Conservation (phyloP, 64 coral and sea anemone genomes). For the Anthopleura sola region DNA sequence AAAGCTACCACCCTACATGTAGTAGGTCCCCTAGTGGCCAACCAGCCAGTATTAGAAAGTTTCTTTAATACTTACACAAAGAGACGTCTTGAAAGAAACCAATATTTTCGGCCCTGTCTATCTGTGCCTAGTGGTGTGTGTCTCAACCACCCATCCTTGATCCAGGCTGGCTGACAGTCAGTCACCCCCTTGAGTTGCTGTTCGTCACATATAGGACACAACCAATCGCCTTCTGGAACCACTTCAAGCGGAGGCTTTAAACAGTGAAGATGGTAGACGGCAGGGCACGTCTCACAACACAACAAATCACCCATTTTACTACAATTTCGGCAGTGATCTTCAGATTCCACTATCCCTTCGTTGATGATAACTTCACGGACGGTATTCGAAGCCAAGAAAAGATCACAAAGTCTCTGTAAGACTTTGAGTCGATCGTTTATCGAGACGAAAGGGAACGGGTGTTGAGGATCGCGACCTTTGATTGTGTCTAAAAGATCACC, state of each 20-base stretch:
- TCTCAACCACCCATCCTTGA: conserved; percentile 81
- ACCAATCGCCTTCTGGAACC: conserved; percentile 98
- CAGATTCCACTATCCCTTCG: conserved; percentile 92
- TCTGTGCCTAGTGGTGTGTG: conserved; percentile 88
- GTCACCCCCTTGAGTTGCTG: conserved; percentile 93
- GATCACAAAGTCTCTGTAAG: conserved; percentile 80
- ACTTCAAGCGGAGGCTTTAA: conserved; percentile 95
- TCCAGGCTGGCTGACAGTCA: conserved; percentile 77
- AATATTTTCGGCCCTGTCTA: conserved; percentile 94
- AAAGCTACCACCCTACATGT: neutral
- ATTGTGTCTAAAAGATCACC: conserved; percentile 54
- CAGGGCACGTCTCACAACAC: conserved; percentile 93
- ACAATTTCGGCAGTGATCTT: conserved; percentile 98
- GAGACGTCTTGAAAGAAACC: conserved; percentile 90
- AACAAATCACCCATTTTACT: conserved; percentile 98
- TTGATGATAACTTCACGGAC: conserved; percentile 95
- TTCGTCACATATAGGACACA: conserved; percentile 89
- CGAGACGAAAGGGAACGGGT: conserved; percentile 84
- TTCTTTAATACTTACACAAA: conserved; percentile 88
- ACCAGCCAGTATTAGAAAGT: neutral
- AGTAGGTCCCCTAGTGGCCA: too few species aligned
- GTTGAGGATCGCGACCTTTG: conserved; percentile 32
- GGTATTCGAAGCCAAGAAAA: conserved; percentile 88
- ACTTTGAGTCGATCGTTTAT: conserved; percentile 70
- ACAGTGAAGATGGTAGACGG: conserved; percentile 97